A percentile compares a stretch with the other conserved stretches of the same genome.
Evolutionary conservation across 2,888 invertebrate genomes (phyloP).

Genomic region (Heliconius sara): DNA sequence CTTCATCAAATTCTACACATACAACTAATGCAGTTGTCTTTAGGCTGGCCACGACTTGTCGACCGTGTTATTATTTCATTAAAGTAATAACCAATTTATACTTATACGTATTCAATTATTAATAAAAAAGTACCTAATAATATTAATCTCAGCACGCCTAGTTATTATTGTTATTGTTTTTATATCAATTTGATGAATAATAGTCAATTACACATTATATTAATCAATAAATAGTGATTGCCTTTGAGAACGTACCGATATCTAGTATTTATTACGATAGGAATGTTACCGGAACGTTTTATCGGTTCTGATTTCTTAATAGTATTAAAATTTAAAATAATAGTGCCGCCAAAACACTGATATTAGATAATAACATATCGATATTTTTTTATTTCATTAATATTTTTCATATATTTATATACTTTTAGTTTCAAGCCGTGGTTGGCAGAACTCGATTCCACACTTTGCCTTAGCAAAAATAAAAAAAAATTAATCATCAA

Average conservation of each 20-base stretch:
- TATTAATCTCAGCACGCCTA: neutral
- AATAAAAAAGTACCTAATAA: neutral
- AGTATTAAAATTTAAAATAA: neutral
- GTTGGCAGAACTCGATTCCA: too few species aligned
- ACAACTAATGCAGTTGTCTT: too few species aligned
- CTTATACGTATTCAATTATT: neutral
- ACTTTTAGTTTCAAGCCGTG: too few species aligned
- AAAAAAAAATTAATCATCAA: too few species aligned
- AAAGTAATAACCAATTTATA: neutral
- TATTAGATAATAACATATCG: too few species aligned
- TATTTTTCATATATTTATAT: too few species aligned
- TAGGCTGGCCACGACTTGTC: too few species aligned
- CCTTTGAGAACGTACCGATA: neutral
- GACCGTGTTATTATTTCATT: neutral
- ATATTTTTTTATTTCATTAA: too few species aligned
- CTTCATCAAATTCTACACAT: too few species aligned
- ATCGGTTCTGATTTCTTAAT: neutral
- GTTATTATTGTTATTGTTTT: neutral
- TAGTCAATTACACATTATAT: neutral
- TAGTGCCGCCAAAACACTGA: neutral
- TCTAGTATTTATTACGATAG: neutral
- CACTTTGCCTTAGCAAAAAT: too few species aligned
- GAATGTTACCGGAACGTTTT: neutral
- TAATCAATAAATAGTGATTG: constrained; percentile 1
- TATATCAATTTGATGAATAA: neutral